Evolutionary conservation across 2,113 vertebrate species (phyloP).

Genomic region (Eupsittula cactorum): DNA sequence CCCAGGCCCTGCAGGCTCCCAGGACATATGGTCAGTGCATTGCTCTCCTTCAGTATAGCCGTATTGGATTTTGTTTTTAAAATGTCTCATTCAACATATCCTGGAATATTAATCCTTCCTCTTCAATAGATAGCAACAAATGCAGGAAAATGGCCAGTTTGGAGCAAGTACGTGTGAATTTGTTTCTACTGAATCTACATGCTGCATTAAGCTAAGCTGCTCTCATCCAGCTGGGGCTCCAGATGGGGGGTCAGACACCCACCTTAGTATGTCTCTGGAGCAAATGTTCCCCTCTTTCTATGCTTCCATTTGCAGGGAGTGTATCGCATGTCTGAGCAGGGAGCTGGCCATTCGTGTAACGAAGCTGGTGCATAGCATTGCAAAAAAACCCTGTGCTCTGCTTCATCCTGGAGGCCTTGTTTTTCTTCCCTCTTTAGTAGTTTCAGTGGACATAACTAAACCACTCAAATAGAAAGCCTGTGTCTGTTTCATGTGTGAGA

Average conservation of each 20-base stretch:
- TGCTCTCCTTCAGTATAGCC: background rate
- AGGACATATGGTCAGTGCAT: background rate
- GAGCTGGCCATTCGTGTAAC: background rate
- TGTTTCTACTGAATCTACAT: background rate
- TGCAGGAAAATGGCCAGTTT: background rate
- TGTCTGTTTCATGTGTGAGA: background rate
- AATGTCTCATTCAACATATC: background rate
- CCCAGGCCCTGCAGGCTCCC: background rate
- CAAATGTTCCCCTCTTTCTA: background rate
- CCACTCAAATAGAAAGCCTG: background rate
- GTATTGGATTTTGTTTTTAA: background rate
- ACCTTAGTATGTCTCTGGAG: background rate
- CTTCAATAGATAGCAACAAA: background rate
- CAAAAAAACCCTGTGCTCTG: rapidly evolving
- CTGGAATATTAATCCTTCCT: background rate
- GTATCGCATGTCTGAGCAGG: background rate
- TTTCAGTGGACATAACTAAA: background rate
- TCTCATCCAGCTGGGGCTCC: background rate
- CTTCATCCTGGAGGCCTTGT: background rate
- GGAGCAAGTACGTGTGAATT: background rate
- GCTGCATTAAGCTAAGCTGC: background rate
- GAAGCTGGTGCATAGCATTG: background rate
- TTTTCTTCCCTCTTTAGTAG: background rate
- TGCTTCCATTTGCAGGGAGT: background rate
- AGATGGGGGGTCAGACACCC: background rate